phyloP scores from a whole-genome alignment of 2,888 invertebrate genomes.

The Orgyia antiqua region DNA sequence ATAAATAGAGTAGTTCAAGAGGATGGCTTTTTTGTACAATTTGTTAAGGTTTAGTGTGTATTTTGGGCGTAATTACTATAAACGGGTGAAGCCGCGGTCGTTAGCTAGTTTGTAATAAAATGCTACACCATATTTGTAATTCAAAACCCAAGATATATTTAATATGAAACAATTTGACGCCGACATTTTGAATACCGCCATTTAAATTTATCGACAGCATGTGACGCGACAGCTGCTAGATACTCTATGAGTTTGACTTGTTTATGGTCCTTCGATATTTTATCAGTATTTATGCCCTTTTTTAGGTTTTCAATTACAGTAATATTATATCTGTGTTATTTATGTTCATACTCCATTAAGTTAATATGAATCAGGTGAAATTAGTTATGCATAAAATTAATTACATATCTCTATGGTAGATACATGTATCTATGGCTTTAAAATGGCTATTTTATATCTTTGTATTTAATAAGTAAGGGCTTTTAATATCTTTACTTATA shows the following conservation, averaged over 20 bases:
- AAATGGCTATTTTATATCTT: too few species aligned
- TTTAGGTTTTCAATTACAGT: constrained; percentile 24
- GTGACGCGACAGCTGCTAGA: constrained; percentile 44
- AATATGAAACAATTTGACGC: constrained; percentile 34
- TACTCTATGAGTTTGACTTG: constrained; percentile 39
- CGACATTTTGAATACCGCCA: constrained; percentile 31
- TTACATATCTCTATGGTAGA: neutral
- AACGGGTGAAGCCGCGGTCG: too few species aligned
- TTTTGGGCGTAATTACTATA: too few species aligned
- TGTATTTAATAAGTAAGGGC: too few species aligned
- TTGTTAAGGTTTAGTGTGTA: too few species aligned
- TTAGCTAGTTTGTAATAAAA: too few species aligned
- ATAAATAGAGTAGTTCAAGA: too few species aligned
- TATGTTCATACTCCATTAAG: constrained; percentile 1
- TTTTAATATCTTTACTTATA: too few species aligned
- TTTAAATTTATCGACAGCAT: constrained; percentile 40
- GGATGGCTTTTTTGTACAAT: too few species aligned
- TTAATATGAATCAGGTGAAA: too few species aligned
- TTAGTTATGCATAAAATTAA: constrained; percentile 11
- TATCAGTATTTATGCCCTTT: constrained; percentile 28
- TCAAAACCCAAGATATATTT: constrained; percentile 2
- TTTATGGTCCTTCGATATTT: constrained; percentile 27
- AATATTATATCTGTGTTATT: constrained; percentile 5
- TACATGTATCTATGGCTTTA: too few species aligned
- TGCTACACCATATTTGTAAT: too few species aligned